Percentiles rank a stretch among this genome's conserved stretches.
Evolutionary conservation across 1,140 invertebrate genomes (phyloP).

Genomic region (Caerostris extrusa): DNA sequence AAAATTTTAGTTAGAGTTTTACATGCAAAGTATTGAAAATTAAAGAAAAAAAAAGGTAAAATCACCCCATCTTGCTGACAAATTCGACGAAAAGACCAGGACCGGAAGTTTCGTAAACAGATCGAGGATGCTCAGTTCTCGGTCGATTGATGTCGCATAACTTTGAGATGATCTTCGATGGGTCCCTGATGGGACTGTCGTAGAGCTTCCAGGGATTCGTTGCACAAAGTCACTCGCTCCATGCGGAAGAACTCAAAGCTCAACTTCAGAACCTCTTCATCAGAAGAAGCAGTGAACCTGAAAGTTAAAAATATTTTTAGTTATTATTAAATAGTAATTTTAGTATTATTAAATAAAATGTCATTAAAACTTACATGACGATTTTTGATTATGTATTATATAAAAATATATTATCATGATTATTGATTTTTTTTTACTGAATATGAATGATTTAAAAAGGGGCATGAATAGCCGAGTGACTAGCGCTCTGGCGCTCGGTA

Average conservation of each 20-base stretch:
- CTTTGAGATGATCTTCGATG: slow-evolving; percentile 78
- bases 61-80: slow-evolving; percentile 76
- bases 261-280: slow-evolving; percentile 77
- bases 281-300: slow-evolving; percentile 75
- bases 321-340: neutral
- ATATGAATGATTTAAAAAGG: no score
- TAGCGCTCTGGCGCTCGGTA: no score
- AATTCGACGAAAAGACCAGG: slow-evolving; percentile 78
- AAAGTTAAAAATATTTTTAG: neutral
- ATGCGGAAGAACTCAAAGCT: slow-evolving; percentile 79
- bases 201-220: slow-evolving; percentile 78
- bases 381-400: no score
- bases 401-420: no score
- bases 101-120: slow-evolving; percentile 77
- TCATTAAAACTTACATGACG: no score
- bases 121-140: slow-evolving; percentile 67
- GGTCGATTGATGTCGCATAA: slow-evolving; percentile 79
- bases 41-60: neutral
- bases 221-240: slow-evolving; percentile 78
- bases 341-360: no score
- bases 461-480: no score
- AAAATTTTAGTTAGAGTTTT: no score
- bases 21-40: neutral
- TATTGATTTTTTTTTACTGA: no score
- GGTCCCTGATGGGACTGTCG: slow-evolving; percentile 77